Conservation (phyloP, 2,888 invertebrate genomes). For the Chrysina gloriosa region DNA sequence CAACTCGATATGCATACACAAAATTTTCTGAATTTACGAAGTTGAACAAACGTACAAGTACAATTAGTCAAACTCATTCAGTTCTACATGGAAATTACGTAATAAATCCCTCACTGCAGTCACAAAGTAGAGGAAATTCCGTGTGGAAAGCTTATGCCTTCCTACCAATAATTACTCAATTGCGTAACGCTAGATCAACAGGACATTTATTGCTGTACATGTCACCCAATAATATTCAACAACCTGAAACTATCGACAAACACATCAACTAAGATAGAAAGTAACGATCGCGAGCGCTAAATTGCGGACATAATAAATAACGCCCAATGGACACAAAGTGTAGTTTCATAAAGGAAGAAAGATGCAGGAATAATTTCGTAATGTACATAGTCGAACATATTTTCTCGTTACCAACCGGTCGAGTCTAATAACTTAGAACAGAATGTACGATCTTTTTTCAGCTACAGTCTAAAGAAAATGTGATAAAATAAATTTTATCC, state of each 20-base stretch:
- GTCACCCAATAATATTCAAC: constrained; percentile 16
- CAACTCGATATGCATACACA: no score
- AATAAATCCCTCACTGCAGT: no score
- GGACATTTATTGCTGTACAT: constrained; percentile 6
- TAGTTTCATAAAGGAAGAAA: constrained; percentile 16
- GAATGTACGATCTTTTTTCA: constrained; percentile 19
- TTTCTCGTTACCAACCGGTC: constrained; percentile 17
- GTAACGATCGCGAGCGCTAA: constrained; percentile 18
- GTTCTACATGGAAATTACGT: no score
- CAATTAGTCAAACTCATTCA: no score
- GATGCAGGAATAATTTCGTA: constrained; percentile 15
- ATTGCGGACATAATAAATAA: constrained; percentile 26
- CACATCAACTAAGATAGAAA: constrained; percentile 2
- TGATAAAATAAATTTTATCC: background rate
- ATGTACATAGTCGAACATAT: constrained; percentile 10
- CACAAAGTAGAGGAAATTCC: no score
- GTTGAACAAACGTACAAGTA: no score
- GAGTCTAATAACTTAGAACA: constrained; percentile 26
- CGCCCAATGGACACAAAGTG: constrained; percentile 9
- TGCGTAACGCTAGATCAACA: constrained; percentile 12
- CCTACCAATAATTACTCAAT: background rate
- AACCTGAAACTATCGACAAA: constrained; percentile 21
- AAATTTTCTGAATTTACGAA: no score
- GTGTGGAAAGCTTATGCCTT: no score
- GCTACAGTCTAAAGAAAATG: constrained; percentile 3